Evolutionary conservation across 2,797 vertebrate genomes (phyloP), one percentile per base, ranked within the genome.

Genomic region (Botia kubotai): DNA sequence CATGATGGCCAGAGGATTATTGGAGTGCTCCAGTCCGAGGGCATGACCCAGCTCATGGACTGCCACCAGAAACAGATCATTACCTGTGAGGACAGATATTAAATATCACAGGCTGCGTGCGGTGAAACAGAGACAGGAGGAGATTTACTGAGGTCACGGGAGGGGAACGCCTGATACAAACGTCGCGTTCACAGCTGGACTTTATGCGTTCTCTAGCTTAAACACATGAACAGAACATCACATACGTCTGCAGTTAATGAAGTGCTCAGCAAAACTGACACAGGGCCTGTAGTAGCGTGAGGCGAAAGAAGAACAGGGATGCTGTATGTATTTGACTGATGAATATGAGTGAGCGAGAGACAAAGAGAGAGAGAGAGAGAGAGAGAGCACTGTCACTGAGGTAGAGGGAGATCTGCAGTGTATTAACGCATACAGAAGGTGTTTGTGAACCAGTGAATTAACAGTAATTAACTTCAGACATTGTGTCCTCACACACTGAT

Each of bases 1-100:
- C 98, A 99, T 99, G 90, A 99, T 99, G 82, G 98, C 98, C 0
- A 93, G 89, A 1, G 98, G 97, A 88, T 99, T 97, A 91, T 95
- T 98, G 36, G 98, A 99, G 87, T 99, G 98, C 85, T 99, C 98
- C 82, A 99, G 89, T 52, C 98, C 98, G 58, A 99, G 90, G 0
- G 97, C 97, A 1, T 99, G 98, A 75, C 98, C 98, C 84, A 99
- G 89, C 87, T 99, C 98, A 0, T 99, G 97, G 72, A 99, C 92
- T 0, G 98, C 98, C 67, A 99, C 98, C 89, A 98, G 89, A 87
- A 99, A 99, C 75, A 99, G 96, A 90, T 97, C 96, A 86, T 99
- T 99, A 77, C 97, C 98, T 99, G 88, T 0, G 1, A 13, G 53
- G 29, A 63, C 12, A 71, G 26, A 81, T 68, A 82, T 75, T 73